These are phyloP conservation scores for Tetramorium simillimum DNA, from an alignment of 1,140 invertebrate species.

Conservation along the genomic window DNA sequence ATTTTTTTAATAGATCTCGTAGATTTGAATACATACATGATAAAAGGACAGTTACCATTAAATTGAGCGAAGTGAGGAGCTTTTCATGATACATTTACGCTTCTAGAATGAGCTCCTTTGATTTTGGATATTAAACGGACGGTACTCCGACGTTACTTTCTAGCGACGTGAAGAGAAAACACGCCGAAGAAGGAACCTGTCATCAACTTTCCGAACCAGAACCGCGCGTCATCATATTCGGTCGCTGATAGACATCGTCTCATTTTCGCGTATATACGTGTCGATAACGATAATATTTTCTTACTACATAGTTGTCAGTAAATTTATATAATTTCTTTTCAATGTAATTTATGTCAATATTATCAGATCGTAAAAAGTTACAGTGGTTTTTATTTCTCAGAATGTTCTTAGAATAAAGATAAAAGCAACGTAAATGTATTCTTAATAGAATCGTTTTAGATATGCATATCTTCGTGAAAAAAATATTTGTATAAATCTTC, in stretches of 20 bases:
- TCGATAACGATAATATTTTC: neutral
- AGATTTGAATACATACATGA: neutral
- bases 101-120: neutral
- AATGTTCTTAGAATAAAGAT: neutral
- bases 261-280: neutral
- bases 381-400: neutral
- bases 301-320: neutral
- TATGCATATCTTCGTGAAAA: neutral
- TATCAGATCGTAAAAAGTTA: neutral
- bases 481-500: neutral
- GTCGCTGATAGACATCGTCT: neutral
- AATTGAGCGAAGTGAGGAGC: neutral
- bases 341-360: neutral
- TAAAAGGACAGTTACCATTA: neutral
- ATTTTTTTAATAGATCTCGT: neutral
- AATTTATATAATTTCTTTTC: constrained; percentile 4
- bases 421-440: neutral
- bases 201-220: neutral
- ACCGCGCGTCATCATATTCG: constrained; percentile 12
- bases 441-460: neutral
- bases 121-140: neutral
- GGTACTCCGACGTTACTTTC: neutral
- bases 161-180: neutral
- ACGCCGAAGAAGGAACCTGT: neutral
- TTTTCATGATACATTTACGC: neutral